A percentile compares a stretch with the other conserved stretches of the same genome.
Conservation (phyloP, 2,888 invertebrate genomes). For the Diarsia rubi region DNA sequence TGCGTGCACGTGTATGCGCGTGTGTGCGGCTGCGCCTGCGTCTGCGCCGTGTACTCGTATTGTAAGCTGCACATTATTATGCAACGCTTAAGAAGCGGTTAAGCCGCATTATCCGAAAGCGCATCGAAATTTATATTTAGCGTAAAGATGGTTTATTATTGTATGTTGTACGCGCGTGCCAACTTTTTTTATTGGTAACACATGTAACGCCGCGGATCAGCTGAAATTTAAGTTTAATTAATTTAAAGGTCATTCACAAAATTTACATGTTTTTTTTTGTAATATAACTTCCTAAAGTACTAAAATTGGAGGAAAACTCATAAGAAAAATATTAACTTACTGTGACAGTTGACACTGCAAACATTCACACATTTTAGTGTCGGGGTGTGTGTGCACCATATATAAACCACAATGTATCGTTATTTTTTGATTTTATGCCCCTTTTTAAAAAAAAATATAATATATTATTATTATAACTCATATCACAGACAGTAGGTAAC, state of each 20-base stretch:
- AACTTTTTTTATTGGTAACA: constrained; percentile 47
- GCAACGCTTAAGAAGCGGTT: constrained; percentile 81
- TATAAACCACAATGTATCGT: neutral
- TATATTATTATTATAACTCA: too few relatives aligned
- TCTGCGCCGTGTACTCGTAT: constrained; percentile 72
- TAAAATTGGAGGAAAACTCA: neutral
- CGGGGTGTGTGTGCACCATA: neutral
- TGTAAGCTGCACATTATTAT: constrained; percentile 82
- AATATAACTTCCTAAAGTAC: neutral
- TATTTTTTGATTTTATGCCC: too few relatives aligned
- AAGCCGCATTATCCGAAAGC: constrained; percentile 76
- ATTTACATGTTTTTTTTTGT: neutral
- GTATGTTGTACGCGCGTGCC: constrained; percentile 38
- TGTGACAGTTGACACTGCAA: neutral
- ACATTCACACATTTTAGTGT: neutral
- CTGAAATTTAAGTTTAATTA: constrained; percentile 3
- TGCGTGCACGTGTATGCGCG: constrained; percentile 75
- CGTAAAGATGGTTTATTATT: constrained; percentile 57
- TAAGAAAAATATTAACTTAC: neutral
- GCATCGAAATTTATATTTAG: constrained; percentile 71
- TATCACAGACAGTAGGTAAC: too few relatives aligned
- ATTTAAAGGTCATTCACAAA: neutral
- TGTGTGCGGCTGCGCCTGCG: constrained; percentile 80
- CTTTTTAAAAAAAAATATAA: neutral
- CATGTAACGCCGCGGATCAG: constrained; percentile 20